Evolutionary conservation across 1,140 invertebrate species (phyloP), one percentile per base, ranked within the genome.

Genomic region (Bactericera cockerelli): DNA sequence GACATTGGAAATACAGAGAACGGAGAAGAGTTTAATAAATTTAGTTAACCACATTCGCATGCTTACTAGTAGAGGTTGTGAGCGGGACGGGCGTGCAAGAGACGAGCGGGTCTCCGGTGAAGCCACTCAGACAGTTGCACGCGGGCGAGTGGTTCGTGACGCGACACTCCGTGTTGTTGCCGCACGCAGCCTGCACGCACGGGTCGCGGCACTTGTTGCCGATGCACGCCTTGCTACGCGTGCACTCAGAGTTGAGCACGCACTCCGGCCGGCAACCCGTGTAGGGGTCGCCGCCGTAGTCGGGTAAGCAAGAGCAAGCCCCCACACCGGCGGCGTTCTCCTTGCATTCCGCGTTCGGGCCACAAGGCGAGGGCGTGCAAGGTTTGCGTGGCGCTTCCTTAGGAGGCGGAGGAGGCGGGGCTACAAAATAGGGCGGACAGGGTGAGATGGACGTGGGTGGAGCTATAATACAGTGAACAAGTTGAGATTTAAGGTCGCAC

Each of bases 201-300:
- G 84, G 84, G 69, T 87, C 75, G 54, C 73, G 65, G 69, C 86
- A 89, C 64, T 81, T 82, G 62, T 79, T 82, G 63, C 74, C 75
- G 8, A 82, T 73, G 69, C 87, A 89, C 42, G 85, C 81, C 67
- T 79, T 80, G 67, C 83, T 74, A 63, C 77, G 76, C 13, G 81
- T 70, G 71, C 86, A 89, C 66, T 87, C 84, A 10, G 77, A 79
- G 69, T 83, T 86, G 2, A 83, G 70, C 1, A 83, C 79, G 65
- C 83, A 87, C 72, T 85, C 63, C 24, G 71, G 72, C 25, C 70
- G 55, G 62, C 75, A 77, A 22, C 71, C 70, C 24, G 79, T 73
- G 64, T 90, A 87, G 1, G 88, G 86, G 75, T 92, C 86, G 55
- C 89, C 89, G 64, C 79, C 80, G 70, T 87, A 91, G 62, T 87